Evolutionary conservation across 2,888 invertebrate species (phyloP).

Genomic region (Galerucella nymphaeae): DNA sequence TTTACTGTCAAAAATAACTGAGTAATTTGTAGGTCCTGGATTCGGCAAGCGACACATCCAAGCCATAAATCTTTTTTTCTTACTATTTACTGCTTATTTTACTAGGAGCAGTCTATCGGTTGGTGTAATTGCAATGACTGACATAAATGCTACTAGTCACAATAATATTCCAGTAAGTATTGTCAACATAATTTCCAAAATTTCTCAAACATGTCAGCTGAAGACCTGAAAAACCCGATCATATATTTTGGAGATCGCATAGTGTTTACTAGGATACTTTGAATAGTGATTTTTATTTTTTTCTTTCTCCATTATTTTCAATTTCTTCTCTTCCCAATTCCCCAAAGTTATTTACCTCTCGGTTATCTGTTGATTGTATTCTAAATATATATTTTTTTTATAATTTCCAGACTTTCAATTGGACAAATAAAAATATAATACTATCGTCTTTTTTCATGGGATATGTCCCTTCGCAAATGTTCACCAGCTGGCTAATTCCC

Average conservation of each 20-base stretch:
- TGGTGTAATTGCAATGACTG: constrained; percentile 37
- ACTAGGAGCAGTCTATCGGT: constrained; percentile 25
- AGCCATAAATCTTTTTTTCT: constrained; percentile 25
- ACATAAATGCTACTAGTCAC: neutral
- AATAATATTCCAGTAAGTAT: neutral
- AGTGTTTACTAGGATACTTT: no score
- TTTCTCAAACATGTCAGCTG: no score
- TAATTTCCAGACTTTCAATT: constrained; percentile 59
- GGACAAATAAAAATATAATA: constrained; percentile 69
- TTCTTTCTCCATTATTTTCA: no score
- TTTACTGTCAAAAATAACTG: no score
- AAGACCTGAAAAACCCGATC: no score
- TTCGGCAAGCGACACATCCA: constrained; percentile 37
- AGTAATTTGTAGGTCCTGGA: constrained; percentile 16
- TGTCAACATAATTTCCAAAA: no score
- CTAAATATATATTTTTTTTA: neutral
- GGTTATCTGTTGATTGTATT: no score
- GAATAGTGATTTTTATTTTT: no score
- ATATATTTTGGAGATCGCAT: no score
- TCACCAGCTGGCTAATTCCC: constrained; percentile 77
- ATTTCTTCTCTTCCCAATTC: no score
- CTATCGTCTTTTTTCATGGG: constrained; percentile 86
- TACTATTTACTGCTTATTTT: constrained; percentile 29
- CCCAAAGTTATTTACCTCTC: no score
- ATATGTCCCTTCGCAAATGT: constrained; percentile 78